phyloP scores from a whole-genome alignment of 2,113 vertebrate species.

The Suricata suricatta region DNA sequence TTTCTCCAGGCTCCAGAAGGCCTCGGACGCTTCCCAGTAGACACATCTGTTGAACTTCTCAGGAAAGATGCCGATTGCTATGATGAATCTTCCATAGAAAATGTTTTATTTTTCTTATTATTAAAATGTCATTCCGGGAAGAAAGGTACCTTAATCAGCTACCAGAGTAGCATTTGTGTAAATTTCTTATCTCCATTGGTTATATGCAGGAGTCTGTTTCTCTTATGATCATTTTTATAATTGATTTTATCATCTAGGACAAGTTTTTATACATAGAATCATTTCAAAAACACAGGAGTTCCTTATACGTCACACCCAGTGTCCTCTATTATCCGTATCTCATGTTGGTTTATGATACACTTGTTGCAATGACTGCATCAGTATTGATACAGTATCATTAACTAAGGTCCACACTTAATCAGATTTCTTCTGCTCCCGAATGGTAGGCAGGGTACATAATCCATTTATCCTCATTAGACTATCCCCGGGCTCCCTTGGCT shows the following conservation, averaged over 20 bases:
- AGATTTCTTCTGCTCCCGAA: neutral
- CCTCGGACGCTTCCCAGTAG: slow-evolving; percentile 11
- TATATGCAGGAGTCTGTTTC: neutral
- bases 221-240: neutral
- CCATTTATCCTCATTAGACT: neutral
- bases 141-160: slow-evolving; percentile 9
- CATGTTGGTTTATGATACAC: accelerated
- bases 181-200: neutral
- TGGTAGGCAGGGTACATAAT: neutral
- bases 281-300: neutral
- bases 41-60: slow-evolving; percentile 36
- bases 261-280: neutral
- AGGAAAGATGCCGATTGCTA: slow-evolving; percentile 28
- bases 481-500: neutral
- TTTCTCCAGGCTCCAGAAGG: slow-evolving; percentile 61
- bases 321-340: neutral
- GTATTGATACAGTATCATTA: neutral
- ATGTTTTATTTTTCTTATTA: neutral
- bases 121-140: neutral
- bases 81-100: slow-evolving; percentile 49
- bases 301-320: neutral
- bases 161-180: neutral
- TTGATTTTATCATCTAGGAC: neutral
- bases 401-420: neutral
- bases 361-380: neutral